Base-by-base conservation (phyloP, 2,797 vertebrate species). In the Xiphophorus birchmanni region DNA sequence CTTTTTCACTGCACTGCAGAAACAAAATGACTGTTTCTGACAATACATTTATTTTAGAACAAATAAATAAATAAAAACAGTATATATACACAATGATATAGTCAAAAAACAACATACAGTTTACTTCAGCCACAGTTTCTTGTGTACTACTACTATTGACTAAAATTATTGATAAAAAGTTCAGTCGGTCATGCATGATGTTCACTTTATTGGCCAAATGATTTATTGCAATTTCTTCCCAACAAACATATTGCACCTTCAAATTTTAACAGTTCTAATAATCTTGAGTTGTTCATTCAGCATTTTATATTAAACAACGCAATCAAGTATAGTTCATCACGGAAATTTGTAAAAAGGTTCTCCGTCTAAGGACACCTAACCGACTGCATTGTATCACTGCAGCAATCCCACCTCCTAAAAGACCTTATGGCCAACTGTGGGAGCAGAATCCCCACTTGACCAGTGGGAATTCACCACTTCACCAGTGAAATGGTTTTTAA, bases 401-500 rank as follows among this genome's bases (percentile, higher is more conserved):
- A 60, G 58, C 29, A 63, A 37, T 37, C 35, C 60, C 60, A 37
- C 60, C 13, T 65, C 60, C 32, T 65, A 15, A 67, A 40, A 18
- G 4, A 11, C 37, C 8, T 0, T 44, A 40, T 26, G 6, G 40
- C 4, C 21, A 42, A 10, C 12, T 11, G 26, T 11, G 2, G 23
- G 40, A 42, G 35, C 5, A 35, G 6, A 29, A 29, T 8, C 13
- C 11, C n/a, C 63, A 15, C 32, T 35, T 65, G 8, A 65, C 58
- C 58, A 32, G 7, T 52, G 21, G 17, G n/a, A 29, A 29, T 8
- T 29, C 11, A 48, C 4, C 35, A 47, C 3, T 11, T 67, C 21
- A 67, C 67, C 67, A 40, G 18, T 48, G 15, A 48, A 48, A 4
- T 48, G 15, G 47, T 78, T 73, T 76, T 78, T 44, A 76, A 73